Base-by-base conservation (phyloP, 2,113 vertebrate species). In the Coracopsis vasa region DNA sequence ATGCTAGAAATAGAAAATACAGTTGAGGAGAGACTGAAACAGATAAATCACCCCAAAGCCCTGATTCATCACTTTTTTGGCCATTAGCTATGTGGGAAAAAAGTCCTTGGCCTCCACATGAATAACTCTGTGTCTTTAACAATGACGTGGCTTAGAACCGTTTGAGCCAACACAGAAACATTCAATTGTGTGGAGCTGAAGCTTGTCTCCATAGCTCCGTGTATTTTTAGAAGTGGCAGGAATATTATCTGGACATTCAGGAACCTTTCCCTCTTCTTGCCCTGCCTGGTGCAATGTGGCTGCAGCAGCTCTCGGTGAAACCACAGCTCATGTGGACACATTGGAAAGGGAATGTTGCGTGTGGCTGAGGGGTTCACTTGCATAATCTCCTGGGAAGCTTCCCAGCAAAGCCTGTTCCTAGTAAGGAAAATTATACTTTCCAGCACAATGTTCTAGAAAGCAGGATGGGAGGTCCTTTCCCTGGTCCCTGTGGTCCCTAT, bases 1-100 rank as follows among this genome's bases (percentile, higher is more conserved):
- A 8, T 86, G 45, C 86, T 86, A 82, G 90, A 97, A 97, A 97
- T 96, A 96, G 95, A 73, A 97, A 94, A 90, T 47, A 62, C 45
- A 66, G 45, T 86, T 39, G 64, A 80, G 66, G 58, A 91, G 78
- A 33, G 81, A 39, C 70, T 16, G 41, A 82, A 85, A 62, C 27
- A 77, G 56, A 94, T 58, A 91, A 94, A 94, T 93, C 74, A 88
- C 19, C 58, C 66, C 39, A 60, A 95, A 77, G 93, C 13, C 42
- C 90, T 88, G 92, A 97, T 53, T 97, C 92, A 95, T 93, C 93
- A 85, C 18, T 80, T 92, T 65, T 92, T 77, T 95, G 88, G 74
- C 87, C 37, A 51, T 82, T 58, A 82, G 81, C 70, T 94, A 16
- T 35, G 66, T 85, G 90, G 81, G 94, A 95, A 95, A 67, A 72